Percentiles rank a stretch among this genome's conserved stretches.
Evolutionary conservation across 1,140 invertebrate species (phyloP).

Genomic region (Potamilus streckersoni): DNA sequence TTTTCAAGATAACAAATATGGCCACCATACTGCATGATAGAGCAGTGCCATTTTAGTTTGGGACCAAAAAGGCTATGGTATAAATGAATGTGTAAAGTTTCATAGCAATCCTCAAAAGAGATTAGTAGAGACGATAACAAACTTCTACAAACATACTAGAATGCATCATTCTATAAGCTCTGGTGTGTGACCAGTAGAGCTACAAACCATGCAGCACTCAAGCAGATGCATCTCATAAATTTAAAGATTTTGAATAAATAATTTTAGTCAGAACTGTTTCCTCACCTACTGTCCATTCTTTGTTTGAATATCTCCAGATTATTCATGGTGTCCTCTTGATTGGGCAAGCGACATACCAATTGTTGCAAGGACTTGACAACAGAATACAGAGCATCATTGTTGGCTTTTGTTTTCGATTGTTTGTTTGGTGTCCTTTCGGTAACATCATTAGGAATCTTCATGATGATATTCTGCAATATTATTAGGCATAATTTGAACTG

Average conservation of each 20-base stretch:
- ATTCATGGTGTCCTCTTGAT: conserved; percentile 85
- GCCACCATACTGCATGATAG: no score
- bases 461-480: conserved; percentile 82
- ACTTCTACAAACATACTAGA: no score
- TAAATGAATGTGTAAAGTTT: no score
- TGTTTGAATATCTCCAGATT: conserved; percentile 93
- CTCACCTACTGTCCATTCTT: conserved; percentile 88
- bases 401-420: conserved; percentile 80
- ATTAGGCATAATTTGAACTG: no score
- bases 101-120: no score
- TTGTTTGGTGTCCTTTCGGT: conserved; percentile 96
- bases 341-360: conserved; percentile 81
- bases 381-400: conserved; percentile 78
- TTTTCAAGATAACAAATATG: no score
- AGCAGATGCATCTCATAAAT: conserved; percentile 72
- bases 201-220: conserved; percentile 88
- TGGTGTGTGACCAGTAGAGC: no score
- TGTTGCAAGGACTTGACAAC: conserved; percentile 80
- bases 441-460: conserved; percentile 89
- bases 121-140: no score
- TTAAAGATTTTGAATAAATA: neutral
- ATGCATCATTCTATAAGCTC: no score
- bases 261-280: neutral
- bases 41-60: no score
- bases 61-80: no score